These are phyloP conservation scores for Coboldia fuscipes DNA, from an alignment of 1,140 invertebrate genomes.

Conservation along the genomic window DNA sequence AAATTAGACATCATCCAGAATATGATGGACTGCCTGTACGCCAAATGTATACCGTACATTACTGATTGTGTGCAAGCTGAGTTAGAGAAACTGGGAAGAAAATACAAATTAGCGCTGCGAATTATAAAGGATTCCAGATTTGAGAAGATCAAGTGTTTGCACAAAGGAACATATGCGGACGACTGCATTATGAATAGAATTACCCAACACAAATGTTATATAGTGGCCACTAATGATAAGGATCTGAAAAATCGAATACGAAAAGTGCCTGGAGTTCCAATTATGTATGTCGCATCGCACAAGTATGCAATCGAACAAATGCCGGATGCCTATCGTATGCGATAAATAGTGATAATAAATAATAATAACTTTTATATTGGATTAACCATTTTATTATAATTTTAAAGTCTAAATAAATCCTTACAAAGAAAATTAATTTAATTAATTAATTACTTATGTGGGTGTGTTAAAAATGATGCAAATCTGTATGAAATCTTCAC, in stretches of 20 bases:
- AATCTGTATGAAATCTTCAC: no score
- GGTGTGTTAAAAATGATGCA: no score
- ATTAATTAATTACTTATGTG: no score
- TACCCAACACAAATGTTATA: constrained; percentile 97
- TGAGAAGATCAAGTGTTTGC: constrained; percentile 78
- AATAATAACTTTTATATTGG: no score
- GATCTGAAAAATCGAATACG: constrained; percentile 89
- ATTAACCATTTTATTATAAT: no score
- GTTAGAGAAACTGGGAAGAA: constrained; percentile 89
- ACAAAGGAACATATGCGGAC: constrained; percentile 98
- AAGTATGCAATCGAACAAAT: constrained; percentile 93
- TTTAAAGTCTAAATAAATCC: no score
- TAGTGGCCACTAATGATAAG: constrained; percentile 97
- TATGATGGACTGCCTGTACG: constrained; percentile 99
- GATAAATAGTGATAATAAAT: not conserved
- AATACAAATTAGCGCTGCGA: constrained; percentile 86
- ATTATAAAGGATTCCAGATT: constrained; percentile 93
- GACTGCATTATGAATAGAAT: constrained; percentile 94
- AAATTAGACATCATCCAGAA: constrained; percentile 92
- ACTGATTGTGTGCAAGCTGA: constrained; percentile 98
- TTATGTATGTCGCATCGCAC: constrained; percentile 90
- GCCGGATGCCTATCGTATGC: constrained; percentile 77
- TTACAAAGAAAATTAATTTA: no score
- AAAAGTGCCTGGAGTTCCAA: constrained; percentile 94
- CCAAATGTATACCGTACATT: constrained; percentile 96